These are phyloP conservation scores for Selene dorsalis DNA, from an alignment of 2,797 vertebrate genomes.

Conservation along the genomic window DNA sequence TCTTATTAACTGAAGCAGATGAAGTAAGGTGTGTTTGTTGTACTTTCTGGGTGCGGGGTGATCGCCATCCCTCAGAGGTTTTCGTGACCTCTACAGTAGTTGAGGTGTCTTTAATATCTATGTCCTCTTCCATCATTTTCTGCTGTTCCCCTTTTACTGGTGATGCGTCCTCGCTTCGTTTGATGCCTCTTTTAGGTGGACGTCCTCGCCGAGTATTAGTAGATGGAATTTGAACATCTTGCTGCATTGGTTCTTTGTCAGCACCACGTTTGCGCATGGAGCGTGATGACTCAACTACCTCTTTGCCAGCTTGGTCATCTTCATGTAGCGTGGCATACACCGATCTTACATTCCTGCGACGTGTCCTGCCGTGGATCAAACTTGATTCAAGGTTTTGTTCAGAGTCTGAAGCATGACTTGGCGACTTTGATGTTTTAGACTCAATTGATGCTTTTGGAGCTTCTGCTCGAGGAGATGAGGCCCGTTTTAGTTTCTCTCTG, in stretches of 20 bases:
- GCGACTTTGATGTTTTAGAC: slow-evolving; percentile 90
- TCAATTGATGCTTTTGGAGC: slow-evolving; percentile 85
- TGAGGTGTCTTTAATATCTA: slow-evolving; percentile 85
- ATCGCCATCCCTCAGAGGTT: slow-evolving; percentile 91
- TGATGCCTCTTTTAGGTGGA: slow-evolving; percentile 89
- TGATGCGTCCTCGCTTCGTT: slow-evolving; percentile 87
- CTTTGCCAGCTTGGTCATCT: slow-evolving; percentile 89
- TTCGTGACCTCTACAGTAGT: slow-evolving; percentile 83
- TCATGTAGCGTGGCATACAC: slow-evolving; percentile 94
- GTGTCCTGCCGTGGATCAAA: slow-evolving; percentile 89
- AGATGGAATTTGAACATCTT: slow-evolving; percentile 83
- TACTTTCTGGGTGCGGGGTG: slow-evolving; percentile 91
- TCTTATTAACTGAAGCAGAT: slow-evolving; percentile 83
- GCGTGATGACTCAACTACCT: slow-evolving; percentile 87
- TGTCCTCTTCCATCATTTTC: slow-evolving; percentile 86
- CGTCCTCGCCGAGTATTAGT: slow-evolving; percentile 82
- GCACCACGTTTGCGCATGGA: slow-evolving; percentile 90
- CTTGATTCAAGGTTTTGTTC: slow-evolving; percentile 89
- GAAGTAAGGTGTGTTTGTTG: slow-evolving; percentile 77
- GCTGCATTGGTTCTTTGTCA: slow-evolving; percentile 88
- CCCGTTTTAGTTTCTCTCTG: slow-evolving; percentile 93
- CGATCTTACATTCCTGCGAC: slow-evolving; percentile 95
- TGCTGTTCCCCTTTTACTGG: slow-evolving; percentile 85
- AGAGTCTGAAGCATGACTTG: slow-evolving; percentile 86
- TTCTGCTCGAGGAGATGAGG: slow-evolving; percentile 91